These are phyloP conservation scores for Apotomis turbidana DNA, from an alignment of 2,888 invertebrate genomes.

Conservation along the genomic window DNA sequence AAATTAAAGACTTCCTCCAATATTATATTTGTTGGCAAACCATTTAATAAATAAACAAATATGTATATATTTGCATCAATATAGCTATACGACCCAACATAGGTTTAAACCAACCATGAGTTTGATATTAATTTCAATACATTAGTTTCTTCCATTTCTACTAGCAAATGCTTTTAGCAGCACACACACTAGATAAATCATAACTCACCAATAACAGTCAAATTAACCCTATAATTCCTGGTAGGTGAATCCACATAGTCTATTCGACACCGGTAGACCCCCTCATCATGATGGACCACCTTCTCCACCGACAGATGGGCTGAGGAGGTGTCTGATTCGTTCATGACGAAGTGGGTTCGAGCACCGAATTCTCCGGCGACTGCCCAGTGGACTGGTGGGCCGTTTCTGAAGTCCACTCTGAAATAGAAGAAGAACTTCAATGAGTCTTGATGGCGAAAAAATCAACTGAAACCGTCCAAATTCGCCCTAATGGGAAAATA, in stretches of 20 bases:
- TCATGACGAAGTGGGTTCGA: slow-evolving; percentile 89
- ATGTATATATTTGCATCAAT: too few relatives aligned
- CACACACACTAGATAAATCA: neutral
- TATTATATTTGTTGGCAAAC: too few relatives aligned
- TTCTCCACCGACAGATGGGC: slow-evolving; percentile 89
- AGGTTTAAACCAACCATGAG: too few relatives aligned
- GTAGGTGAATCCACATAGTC: slow-evolving; percentile 96
- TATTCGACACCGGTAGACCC: slow-evolving; percentile 93
- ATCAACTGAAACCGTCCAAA: too few relatives aligned
- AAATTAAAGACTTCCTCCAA: too few relatives aligned
- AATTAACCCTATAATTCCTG: slow-evolving; percentile 92
- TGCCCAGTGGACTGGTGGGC: slow-evolving; percentile 90
- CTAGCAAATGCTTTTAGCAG: neutral
- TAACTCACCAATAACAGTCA: slow-evolving; percentile 92
- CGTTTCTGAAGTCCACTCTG: slow-evolving; percentile 91
- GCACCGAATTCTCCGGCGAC: slow-evolving; percentile 90
- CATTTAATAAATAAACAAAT: too few relatives aligned
- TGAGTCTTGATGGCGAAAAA: too few relatives aligned
- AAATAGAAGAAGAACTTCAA: slow-evolving; percentile 52
- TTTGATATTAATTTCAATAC: too few relatives aligned
- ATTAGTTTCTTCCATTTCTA: neutral
- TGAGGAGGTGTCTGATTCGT: slow-evolving; percentile 87
- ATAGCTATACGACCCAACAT: too few relatives aligned
- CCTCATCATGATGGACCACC: slow-evolving; percentile 89
- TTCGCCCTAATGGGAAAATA: too few relatives aligned